These are phyloP conservation scores for Epirrhoe alternata DNA, from an alignment of 2,888 invertebrate species.

Conservation along the genomic window DNA sequence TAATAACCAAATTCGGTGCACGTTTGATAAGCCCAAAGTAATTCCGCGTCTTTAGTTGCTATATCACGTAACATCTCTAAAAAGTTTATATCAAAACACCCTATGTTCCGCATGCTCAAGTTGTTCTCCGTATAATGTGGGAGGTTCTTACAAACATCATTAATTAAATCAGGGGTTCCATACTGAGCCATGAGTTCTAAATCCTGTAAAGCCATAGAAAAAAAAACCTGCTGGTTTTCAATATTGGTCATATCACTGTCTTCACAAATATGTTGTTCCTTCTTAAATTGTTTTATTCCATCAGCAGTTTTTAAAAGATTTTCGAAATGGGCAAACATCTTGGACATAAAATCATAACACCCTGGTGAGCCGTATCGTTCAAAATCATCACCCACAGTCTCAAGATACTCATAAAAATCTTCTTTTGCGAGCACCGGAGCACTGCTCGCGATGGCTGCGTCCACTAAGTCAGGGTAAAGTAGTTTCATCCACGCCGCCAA, in stretches of 20 bases:
- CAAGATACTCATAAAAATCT: constrained; percentile 73
- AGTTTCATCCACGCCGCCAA: constrained; percentile 76
- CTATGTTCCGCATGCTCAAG: constrained; percentile 50
- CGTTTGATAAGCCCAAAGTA: constrained; percentile 88
- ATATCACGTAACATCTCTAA: constrained; percentile 58
- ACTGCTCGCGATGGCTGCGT: constrained; percentile 74
- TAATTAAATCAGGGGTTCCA: constrained; percentile 58
- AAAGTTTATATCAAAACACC: constrained; percentile 66
- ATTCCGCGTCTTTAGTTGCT: constrained; percentile 58
- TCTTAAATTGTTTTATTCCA: constrained; percentile 63
- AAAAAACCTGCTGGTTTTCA: constrained; percentile 70
- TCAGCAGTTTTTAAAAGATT: constrained; percentile 55
- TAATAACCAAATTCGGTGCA: constrained; percentile 92
- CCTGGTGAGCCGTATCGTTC: constrained; percentile 62
- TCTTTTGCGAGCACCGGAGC: constrained; percentile 73
- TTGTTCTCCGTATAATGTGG: constrained; percentile 47
- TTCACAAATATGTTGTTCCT: constrained; percentile 69
- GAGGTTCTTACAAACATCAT: constrained; percentile 54
- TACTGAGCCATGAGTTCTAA: constrained; percentile 70
- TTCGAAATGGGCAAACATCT: constrained; percentile 63
- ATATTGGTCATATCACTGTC: constrained; percentile 60
- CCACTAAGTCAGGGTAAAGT: constrained; percentile 68
- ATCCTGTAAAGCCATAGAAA: constrained; percentile 52
- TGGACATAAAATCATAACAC: constrained; percentile 59
- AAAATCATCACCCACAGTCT: constrained; percentile 69